phyloP scores from a whole-genome alignment of 2,888 invertebrate species.

The Halocaridina rubra region DNA sequence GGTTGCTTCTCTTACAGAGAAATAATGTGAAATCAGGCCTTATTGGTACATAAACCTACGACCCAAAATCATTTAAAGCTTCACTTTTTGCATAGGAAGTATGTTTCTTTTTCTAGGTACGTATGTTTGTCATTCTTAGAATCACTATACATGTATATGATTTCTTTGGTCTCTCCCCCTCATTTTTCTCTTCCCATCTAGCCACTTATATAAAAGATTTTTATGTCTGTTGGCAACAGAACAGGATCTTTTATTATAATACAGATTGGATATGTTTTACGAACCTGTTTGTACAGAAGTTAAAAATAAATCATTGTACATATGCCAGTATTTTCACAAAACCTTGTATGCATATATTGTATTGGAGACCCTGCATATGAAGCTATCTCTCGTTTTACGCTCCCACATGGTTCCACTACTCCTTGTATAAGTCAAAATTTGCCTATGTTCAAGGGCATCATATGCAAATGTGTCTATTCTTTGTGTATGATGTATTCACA shows the following conservation, averaged over 20 bases:
- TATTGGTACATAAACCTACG: not conserved
- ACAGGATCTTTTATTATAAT: constrained; percentile 38
- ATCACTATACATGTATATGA: too few species aligned
- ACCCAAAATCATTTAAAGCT: not conserved
- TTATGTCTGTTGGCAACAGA: constrained; percentile 49
- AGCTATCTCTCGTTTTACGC: not conserved
- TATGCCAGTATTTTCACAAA: constrained; percentile 3
- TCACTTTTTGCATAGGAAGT: constrained; percentile 12
- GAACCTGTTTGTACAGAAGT: constrained; percentile 57
- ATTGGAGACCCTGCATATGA: too few species aligned
- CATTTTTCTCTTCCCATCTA: constrained; percentile 1
- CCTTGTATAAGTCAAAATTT: not conserved
- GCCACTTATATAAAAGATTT: not conserved
- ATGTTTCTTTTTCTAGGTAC: constrained; percentile 9
- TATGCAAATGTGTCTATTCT: not conserved
- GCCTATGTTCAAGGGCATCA: not conserved
- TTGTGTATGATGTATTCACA: too few species aligned
- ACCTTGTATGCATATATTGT: constrained; percentile 7
- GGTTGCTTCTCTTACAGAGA: not conserved
- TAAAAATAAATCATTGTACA: constrained; percentile 59
- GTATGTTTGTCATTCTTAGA: constrained; percentile 6
- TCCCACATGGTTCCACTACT: not conserved
- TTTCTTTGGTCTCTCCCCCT: not conserved
- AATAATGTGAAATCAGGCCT: not conserved
- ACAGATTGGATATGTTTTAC: constrained; percentile 40